Conservation (phyloP, 2,888 invertebrate species). For the Heteromurus nitidus region DNA sequence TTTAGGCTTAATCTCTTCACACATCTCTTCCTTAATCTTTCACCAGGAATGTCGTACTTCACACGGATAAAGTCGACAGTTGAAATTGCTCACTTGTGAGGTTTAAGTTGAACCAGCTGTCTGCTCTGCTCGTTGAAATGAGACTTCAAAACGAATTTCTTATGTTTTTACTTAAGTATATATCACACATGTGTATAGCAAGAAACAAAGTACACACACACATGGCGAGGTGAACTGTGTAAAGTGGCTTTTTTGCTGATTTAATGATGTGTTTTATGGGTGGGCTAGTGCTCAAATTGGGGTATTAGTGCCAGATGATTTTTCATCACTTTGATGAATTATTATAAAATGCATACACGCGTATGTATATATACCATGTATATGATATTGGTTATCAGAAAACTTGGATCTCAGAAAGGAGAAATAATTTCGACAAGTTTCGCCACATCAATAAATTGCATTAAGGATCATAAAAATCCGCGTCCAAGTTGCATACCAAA, state of each 20-base stretch:
- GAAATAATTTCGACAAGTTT: no score
- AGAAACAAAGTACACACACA: no score
- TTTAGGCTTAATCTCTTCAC: not conserved
- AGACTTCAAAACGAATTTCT: not conserved
- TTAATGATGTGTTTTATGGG: conserved; percentile 6
- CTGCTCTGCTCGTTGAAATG: not conserved
- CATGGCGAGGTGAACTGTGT: no score
- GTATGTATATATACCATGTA: no score
- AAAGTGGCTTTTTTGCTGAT: not conserved
- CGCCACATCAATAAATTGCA: no score
- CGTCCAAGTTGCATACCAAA: no score
- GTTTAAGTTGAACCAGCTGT: not conserved
- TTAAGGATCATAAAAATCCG: no score
- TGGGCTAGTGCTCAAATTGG: not conserved
- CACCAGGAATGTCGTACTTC: conserved; percentile 7
- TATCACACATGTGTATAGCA: no score
- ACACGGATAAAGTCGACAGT: conserved; percentile 27
- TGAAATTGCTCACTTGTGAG: conserved; percentile 42
- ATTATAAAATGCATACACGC: no score
- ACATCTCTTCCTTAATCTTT: conserved; percentile 23
- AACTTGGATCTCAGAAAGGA: no score
- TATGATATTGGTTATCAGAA: no score
- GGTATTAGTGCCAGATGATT: conserved; percentile 5
- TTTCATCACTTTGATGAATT: conserved; percentile 6
- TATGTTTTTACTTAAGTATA: no score